Evolutionary conservation across 23 tunicate genomes (phyloP).

Genomic region (Diplosoma virens): DNA sequence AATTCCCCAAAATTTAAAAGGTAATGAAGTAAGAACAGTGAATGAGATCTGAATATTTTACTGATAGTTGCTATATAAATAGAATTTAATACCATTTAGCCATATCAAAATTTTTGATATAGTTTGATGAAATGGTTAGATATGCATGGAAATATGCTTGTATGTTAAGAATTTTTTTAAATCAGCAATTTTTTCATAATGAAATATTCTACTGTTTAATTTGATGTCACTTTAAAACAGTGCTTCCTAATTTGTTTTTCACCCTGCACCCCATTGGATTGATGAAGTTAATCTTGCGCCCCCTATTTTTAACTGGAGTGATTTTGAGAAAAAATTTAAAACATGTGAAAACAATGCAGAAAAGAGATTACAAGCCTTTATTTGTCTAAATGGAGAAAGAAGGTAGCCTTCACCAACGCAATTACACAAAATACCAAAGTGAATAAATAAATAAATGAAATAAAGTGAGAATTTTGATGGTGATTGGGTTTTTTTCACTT

Average conservation of each 20-base stretch:
- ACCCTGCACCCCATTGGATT: slow-evolving; percentile 14
- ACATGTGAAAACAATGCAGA: slow-evolving; percentile 6
- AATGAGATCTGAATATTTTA: too few relatives aligned
- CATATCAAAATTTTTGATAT: too few relatives aligned
- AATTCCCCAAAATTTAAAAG: too few relatives aligned
- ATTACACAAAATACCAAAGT: not conserved
- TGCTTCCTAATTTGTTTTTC: slow-evolving; percentile 9
- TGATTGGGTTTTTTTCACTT: not conserved
- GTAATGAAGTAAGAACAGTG: too few relatives aligned
- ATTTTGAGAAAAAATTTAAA: slow-evolving; percentile 1
- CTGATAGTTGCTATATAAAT: too few relatives aligned
- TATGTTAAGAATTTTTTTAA: too few relatives aligned
- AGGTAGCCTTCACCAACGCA: not conserved
- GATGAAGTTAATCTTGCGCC: slow-evolving; percentile 11
- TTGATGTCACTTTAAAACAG: too few relatives aligned
- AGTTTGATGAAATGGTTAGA: too few relatives aligned
- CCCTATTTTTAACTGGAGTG: slow-evolving; percentile 2
- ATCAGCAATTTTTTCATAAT: too few relatives aligned
- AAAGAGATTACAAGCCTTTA: slow-evolving; percentile 6
- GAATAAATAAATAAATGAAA: not conserved
- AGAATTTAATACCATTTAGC: too few relatives aligned
- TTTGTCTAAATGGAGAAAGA: not conserved
- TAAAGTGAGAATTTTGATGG: not conserved
- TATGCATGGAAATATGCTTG: too few relatives aligned
- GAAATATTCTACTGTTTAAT: too few relatives aligned